Evolutionary conservation across 2,797 vertebrate species (phyloP).

Genomic region (Leptodactylus fallax): DNA sequence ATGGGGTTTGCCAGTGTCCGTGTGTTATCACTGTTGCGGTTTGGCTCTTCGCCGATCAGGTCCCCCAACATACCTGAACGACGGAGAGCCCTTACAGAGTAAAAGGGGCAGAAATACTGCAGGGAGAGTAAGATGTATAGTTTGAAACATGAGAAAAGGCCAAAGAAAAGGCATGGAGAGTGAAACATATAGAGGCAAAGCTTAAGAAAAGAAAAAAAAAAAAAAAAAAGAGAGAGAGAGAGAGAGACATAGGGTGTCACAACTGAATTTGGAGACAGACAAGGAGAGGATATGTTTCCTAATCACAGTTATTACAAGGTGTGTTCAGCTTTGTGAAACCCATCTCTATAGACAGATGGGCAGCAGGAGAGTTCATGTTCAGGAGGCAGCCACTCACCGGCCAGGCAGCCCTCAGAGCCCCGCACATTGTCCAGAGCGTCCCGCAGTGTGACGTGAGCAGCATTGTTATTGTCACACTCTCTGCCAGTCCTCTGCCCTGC

Average conservation of each 20-base stretch:
- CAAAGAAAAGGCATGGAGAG: not conserved
- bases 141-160: not conserved
- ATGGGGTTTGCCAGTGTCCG: no score
- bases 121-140: not conserved
- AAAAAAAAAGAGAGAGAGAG: not conserved
- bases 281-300: not conserved
- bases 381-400: slow-evolving; percentile 97
- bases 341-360: slow-evolving; percentile 59
- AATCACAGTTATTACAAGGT: not conserved
- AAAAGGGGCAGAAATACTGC: not conserved
- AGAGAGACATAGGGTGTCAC: not conserved
- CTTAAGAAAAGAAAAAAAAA: not conserved
- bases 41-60: no score
- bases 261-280: slow-evolving; percentile 10
- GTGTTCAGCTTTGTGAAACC: slow-evolving; percentile 10
- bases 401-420: slow-evolving; percentile 95
- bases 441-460: slow-evolving; percentile 86
- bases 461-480: slow-evolving; percentile 99
- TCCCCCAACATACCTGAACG: no score
- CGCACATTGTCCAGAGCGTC: slow-evolving; percentile 98
- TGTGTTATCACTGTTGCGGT: no score
- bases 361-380: slow-evolving; percentile 85
- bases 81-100: no score
- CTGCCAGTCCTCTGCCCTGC: slow-evolving; percentile 94
- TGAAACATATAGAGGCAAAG: not conserved